Conservation (phyloP, 2,113 vertebrate genomes). For the Sigmodon hispidus region DNA sequence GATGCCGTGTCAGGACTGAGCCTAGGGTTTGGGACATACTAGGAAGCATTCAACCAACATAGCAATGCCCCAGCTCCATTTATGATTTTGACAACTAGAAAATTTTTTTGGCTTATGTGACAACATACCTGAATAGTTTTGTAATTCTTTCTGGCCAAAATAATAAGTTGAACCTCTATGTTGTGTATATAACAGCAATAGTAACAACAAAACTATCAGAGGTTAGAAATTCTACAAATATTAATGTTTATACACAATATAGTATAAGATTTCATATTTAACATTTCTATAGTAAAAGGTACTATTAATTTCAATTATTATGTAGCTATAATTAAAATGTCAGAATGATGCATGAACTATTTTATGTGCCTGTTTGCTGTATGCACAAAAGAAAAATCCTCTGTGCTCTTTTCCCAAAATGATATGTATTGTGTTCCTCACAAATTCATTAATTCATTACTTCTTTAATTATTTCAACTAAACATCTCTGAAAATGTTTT, state of each 20-base stretch:
- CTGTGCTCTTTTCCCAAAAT: background rate
- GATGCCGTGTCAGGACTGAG: background rate
- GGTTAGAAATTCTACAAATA: background rate
- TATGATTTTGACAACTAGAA: background rate
- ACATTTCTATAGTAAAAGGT: background rate
- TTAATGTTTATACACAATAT: background rate
- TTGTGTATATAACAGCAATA: background rate
- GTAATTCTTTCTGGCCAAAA: conserved; percentile 26
- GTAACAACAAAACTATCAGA: background rate
- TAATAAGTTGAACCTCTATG: background rate
- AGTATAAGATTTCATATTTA: background rate
- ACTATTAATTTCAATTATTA: background rate
- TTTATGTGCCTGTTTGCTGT: background rate
- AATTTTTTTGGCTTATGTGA: background rate
- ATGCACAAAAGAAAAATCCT: background rate
- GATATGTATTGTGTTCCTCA: background rate
- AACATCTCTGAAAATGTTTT: conserved; percentile 1
- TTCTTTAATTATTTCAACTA: conserved; percentile 43
- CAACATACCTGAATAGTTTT: background rate
- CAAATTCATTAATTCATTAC: background rate
- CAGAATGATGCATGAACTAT: background rate
- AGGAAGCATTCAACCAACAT: background rate
- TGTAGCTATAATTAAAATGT: background rate
- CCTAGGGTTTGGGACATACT: background rate
- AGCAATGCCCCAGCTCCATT: background rate